Base-by-base conservation (phyloP, 2,888 invertebrate genomes). In the Iphiclides podalirius region DNA sequence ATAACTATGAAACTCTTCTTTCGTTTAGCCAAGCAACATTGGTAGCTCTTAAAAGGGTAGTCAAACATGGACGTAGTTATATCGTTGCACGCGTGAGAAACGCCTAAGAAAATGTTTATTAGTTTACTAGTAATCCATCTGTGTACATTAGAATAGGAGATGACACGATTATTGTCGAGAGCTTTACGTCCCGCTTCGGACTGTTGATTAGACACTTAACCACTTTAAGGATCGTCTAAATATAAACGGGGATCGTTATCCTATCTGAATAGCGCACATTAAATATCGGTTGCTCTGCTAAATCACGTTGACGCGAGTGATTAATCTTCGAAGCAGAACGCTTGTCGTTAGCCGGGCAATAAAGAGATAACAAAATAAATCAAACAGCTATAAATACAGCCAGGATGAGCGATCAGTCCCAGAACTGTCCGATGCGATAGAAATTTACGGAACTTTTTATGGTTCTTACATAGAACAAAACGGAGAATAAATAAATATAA, bases 351-450 rank as follows among this genome's bases (percentile, higher is more conserved):
- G 81, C 64, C 72, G 57, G 67, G 83, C 84, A 84, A 86, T 88
- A 87, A 87, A 87, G 84, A 80, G 83, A 84, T 86, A 87, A 86
- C 81, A 83, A 85, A 86, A 88, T 88, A 88, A 88, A 88, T 87
- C 87, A 88, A 86, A 86, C 64, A 61, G 75, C 80, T 75, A 84
- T 88, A 86, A 88, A 86, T 86, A 86, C 74, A 66, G n/a, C n/a
- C n/a, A 67, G 76, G 78, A 85, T 81, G 84, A 85, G 75, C 78
- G 79, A 85, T 85, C n/a, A n/a, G n/a, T n/a, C n/a, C 82, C 70
- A 79, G 79, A 79, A 79, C 74, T 74, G 79, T n/a, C n/a, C n/a
- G 67, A 67, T 73, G 60, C 60, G 61, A 79, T 81, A 79, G 72
- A 78, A 76, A 75, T 82, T 83, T 83, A 84, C 83, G 76, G 67